Evolutionary conservation across 2,797 vertebrate species (phyloP).

Genomic region (Chelon auratus): DNA sequence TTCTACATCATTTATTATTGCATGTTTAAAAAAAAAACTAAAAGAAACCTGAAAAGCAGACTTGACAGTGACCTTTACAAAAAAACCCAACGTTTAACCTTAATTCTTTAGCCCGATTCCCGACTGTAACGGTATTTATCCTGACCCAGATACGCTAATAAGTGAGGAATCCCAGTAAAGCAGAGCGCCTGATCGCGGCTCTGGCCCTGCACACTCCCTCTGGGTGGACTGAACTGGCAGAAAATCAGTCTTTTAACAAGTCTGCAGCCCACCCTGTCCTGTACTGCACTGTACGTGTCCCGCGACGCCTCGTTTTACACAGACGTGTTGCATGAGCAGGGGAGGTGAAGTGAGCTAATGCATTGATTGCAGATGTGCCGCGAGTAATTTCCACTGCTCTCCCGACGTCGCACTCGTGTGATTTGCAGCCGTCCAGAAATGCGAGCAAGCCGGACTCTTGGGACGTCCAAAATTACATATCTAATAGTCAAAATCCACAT

Average conservation of each 20-base stretch:
- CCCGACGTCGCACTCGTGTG: constrained; percentile 33
- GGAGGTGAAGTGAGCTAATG: constrained; percentile 55
- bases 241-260: constrained; percentile 30
- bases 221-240: constrained; percentile 57
- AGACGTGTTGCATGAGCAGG: constrained; percentile 26
- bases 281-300: constrained; percentile 35
- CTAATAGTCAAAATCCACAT: too few relatives aligned
- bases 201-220: constrained; percentile 34
- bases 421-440: constrained; percentile 43
- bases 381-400: constrained; percentile 35
- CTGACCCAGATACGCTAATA: constrained; percentile 70
- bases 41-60: constrained; percentile 2
- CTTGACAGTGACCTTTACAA: not conserved
- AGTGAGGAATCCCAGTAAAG: constrained; percentile 65
- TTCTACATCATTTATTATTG: not conserved
- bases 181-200: constrained; percentile 25
- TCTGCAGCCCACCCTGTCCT: constrained; percentile 48
- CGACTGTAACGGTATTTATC: constrained; percentile 28
- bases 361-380: constrained; percentile 51
- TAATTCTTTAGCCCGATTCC: constrained; percentile 33
- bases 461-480: constrained; percentile 3
- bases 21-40: not conserved
- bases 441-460: not conserved
- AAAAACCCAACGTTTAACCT: constrained; percentile 25
- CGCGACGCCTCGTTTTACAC: constrained; percentile 19